Evolutionary conservation across 1,140 invertebrate genomes (phyloP).

Genomic region (Papilio xuthus): DNA sequence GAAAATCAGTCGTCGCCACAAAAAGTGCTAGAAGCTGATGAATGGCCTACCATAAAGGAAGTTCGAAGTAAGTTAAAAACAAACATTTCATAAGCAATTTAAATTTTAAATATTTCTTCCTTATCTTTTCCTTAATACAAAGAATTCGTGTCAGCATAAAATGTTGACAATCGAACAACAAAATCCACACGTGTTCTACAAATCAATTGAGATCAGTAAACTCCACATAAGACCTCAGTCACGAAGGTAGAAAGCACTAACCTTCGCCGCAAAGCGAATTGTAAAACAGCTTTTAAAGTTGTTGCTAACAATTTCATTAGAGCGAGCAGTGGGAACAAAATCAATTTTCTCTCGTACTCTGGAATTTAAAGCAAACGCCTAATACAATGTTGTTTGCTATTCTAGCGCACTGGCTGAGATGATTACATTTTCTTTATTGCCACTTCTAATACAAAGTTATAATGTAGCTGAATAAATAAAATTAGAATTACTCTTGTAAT

Average conservation of each 20-base stretch:
- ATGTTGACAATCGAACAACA: neutral
- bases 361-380: neutral
- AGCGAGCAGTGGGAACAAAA: neutral
- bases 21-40: constrained; percentile 60
- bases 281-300: constrained; percentile 25
- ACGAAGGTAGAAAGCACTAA: neutral
- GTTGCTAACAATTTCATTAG: constrained; percentile 21
- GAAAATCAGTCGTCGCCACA: constrained; percentile 62
- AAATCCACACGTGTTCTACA: neutral
- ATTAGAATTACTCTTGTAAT: no score
- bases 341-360: neutral
- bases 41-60: constrained; percentile 74
- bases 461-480: neutral
- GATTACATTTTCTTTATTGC: constrained; percentile 7
- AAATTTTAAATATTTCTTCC: neutral
- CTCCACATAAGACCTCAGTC: neutral
- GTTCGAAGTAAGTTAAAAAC: constrained; percentile 59
- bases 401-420: neutral
- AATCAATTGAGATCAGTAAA: neutral
- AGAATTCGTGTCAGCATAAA: no score
- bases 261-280: constrained; percentile 19
- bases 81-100: neutral
- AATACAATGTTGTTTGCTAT: neutral
- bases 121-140: neutral
- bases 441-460: neutral